phyloP scores from a whole-genome alignment of 2,888 invertebrate genomes.

The Nephrocerus scutellatus region DNA sequence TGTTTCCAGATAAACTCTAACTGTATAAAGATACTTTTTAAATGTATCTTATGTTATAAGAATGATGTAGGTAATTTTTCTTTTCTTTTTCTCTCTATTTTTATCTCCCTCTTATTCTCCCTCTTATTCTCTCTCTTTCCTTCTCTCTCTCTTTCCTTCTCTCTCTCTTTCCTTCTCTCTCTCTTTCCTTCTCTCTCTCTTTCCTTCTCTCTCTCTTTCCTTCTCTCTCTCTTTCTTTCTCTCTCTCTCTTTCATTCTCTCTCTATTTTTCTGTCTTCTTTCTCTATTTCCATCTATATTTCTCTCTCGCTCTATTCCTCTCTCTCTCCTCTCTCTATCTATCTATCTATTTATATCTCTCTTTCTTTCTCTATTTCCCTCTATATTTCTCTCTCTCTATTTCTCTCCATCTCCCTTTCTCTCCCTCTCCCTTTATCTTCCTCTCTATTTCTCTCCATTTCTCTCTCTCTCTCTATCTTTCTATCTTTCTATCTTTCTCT shows the following conservation, averaged over 20 bases:
- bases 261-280: background rate
- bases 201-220: background rate
- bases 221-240: background rate
- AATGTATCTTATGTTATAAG: too few species aligned
- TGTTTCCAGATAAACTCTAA: too few species aligned
- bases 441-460: background rate
- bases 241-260: background rate
- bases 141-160: slow-evolving; percentile 1
- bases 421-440: background rate
- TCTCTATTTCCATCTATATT: background rate
- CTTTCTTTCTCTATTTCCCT: too few species aligned
- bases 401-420: background rate
- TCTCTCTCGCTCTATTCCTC: background rate
- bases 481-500: background rate
- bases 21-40: too few species aligned
- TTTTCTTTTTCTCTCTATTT: too few species aligned
- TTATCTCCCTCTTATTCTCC: too few species aligned
- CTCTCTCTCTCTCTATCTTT: background rate
- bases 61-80: too few species aligned
- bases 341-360: background rate
- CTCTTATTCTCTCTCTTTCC: too few species aligned
- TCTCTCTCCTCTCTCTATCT: background rate
- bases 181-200: slow-evolving; percentile 3
- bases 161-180: slow-evolving; percentile 2
- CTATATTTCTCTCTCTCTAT: too few species aligned